Conservation (phyloP, 2,888 invertebrate genomes). For the Drosophila rellima region DNA sequence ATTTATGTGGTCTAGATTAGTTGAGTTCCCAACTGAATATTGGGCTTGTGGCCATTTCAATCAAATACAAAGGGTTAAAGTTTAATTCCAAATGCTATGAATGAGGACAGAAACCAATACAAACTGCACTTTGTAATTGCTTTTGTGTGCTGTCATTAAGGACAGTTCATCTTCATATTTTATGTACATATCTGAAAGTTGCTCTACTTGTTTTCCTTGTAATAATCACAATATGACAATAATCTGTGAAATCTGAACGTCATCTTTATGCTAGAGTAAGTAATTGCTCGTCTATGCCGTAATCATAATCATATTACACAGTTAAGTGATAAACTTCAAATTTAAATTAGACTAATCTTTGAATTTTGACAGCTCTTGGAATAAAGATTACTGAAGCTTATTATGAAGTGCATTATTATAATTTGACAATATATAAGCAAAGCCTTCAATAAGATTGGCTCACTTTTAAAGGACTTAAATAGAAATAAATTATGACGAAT, state of each 20-base stretch:
- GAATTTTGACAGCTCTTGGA: background rate
- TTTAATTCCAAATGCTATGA: constrained; percentile 15
- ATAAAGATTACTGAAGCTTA: background rate
- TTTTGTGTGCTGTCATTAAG: constrained; percentile 19
- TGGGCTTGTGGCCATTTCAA: constrained; percentile 2
- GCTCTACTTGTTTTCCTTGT: background rate
- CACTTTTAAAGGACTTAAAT: no score
- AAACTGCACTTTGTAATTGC: constrained; percentile 18
- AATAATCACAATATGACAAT: constrained; percentile 20
- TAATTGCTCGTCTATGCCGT: constrained; percentile 26
- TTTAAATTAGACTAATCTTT: constrained; percentile 4
- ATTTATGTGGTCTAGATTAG: constrained; percentile 31
- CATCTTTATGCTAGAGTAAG: constrained; percentile 24
- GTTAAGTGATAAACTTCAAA: constrained; percentile 20
- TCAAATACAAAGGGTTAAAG: constrained; percentile 5
- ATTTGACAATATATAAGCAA: background rate
- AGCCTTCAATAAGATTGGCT: background rate
- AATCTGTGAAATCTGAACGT: constrained; percentile 14
- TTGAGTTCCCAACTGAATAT: constrained; percentile 5
- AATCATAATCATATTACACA: constrained; percentile 48
- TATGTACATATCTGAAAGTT: background rate
- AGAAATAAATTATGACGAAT: no score
- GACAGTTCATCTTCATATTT: background rate
- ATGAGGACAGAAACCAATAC: background rate
- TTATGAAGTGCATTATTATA: background rate